Evolutionary conservation across 2,888 invertebrate species (phyloP).

Genomic region (Aphodius granarius): DNA sequence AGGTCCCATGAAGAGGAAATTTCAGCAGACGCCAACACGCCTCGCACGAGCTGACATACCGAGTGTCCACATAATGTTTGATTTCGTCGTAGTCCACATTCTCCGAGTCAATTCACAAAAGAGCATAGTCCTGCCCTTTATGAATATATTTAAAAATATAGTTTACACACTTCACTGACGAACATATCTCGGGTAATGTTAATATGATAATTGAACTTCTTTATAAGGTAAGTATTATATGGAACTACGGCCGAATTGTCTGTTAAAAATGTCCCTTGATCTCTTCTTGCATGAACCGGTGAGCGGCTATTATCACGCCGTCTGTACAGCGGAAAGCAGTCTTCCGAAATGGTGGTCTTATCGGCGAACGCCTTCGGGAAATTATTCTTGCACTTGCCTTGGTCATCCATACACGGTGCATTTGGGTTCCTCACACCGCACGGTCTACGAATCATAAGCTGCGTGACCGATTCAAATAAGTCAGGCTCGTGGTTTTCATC

Average conservation of each 20-base stretch:
- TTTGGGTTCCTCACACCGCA: too few relatives aligned
- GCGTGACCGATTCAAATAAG: too few relatives aligned
- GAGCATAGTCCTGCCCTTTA: neutral
- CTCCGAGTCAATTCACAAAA: too few relatives aligned
- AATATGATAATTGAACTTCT: constrained; percentile 16
- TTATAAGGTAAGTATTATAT: constrained; percentile 34
- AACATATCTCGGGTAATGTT: constrained; percentile 32
- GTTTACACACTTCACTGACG: constrained; percentile 36
- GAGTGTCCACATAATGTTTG: too few relatives aligned
- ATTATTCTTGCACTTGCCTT: too few relatives aligned
- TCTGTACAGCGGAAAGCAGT: constrained; percentile 27
- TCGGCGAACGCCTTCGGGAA: too few relatives aligned
- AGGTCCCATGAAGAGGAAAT: neutral
- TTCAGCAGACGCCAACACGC: neutral
- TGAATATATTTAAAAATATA: too few relatives aligned
- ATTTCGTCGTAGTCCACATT: too few relatives aligned
- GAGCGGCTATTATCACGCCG: neutral
- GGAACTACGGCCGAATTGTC: constrained; percentile 46
- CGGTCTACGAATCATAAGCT: too few relatives aligned
- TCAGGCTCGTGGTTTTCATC: neutral
- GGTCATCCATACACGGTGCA: too few relatives aligned
- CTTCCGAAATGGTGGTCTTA: too few relatives aligned
- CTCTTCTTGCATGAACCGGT: constrained; percentile 25
- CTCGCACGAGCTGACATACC: neutral
- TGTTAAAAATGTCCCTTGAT: constrained; percentile 14